Evolutionary conservation across 2,797 vertebrate species (phyloP), one percentile per base, ranked within the genome.

Genomic region (Cebuella pygmaea): DNA sequence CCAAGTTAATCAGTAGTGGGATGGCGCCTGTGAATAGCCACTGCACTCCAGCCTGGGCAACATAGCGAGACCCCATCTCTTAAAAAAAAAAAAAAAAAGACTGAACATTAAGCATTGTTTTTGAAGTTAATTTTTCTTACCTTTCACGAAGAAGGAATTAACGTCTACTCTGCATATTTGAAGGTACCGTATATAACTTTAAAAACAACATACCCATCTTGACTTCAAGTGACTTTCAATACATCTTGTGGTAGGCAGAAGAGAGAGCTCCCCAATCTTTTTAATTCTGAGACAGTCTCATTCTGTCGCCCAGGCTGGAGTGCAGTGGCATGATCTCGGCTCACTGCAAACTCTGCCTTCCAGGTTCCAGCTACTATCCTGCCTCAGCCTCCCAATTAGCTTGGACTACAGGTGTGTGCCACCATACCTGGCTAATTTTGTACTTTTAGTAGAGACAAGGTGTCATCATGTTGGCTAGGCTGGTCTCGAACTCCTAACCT

Each of bases 81-180:
- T 44, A 2, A 10, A 46, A 46, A 46, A 46, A 46, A 46, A 46
- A 44, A 44, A 44, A 10, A 44, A 48, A 72, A 75, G 76, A 72
- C 24, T 90, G 72, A 89, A 89, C 27, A 74, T 72, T 87, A 74
- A 79, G 9, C 4, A 67, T 11, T 93, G n/a, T 93, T 93, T 93
- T 88, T 95, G 5, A 96, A 90, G 74, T 93, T 72, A 83, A 44
- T 85, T 90, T 78, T 89, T 96, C 50, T 89, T 86, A 46, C 52
- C 55, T 82, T 50, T 78, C 27, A 48, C 90, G 48, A 86, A 41
- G 80, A 89, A n/a, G n/a, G 75, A 89, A 36, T 36, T n/a, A 52
- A 50, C 26, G 11, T 57, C 36, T 76, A 13, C 48, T 89, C 52
- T 86, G 87, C 14, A 50, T 61, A 87, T 83, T 87, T 88, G 41